Base-by-base conservation (phyloP, 64 coral and sea anemone species). In the Dendrophyllia cribrosa region DNA sequence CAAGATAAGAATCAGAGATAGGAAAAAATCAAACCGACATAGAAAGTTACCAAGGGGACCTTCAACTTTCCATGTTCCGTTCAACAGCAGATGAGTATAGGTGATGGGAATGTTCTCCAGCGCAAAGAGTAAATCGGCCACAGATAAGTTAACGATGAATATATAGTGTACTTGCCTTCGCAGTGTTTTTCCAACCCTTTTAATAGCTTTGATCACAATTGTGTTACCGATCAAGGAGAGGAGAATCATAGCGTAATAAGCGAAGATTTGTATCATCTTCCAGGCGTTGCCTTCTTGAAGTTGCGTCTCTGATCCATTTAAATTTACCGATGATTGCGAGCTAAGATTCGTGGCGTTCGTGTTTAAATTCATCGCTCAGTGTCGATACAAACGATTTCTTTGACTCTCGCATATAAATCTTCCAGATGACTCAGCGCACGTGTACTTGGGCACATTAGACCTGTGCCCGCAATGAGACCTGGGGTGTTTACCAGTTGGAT, bases 101-200 rank as follows among this genome's bases (percentile, higher is more conserved):
- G 5, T 21, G 19, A 84, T 84, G 7, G 80, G 80, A 51, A 67
- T 67, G 44, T 67, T 84, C 44, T 84, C 80, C 9, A 84, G 17
- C 3, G 80, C 80, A 13, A 84, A 84, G 6, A 84, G 61, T 3
- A 84, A 19, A 84, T 84, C 80, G 43, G 80, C 80, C 4, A 84
- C 62, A 51, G 61, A 84, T 5, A 84, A 34, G 45, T 84, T 84
- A 13, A 84, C 45, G 19, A 84, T 84, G 45, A 84, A 84, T 5
- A 84, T 43, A 14, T 67, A 67, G 43, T 84, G 80, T 16, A 84
- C 20, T 84, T 66, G 80, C 16, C 80, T 47, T 68, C 61, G 62
- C 10, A 68, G 3, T 22, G 17, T 84, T 13, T 9, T 84, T 51
- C 43, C 44, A 67, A 50, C 67, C 13, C 47, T 69, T 68, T 4